Evolutionary conservation across 1,140 invertebrate genomes (phyloP).

Genomic region (Macrosteles quadrilineatus): DNA sequence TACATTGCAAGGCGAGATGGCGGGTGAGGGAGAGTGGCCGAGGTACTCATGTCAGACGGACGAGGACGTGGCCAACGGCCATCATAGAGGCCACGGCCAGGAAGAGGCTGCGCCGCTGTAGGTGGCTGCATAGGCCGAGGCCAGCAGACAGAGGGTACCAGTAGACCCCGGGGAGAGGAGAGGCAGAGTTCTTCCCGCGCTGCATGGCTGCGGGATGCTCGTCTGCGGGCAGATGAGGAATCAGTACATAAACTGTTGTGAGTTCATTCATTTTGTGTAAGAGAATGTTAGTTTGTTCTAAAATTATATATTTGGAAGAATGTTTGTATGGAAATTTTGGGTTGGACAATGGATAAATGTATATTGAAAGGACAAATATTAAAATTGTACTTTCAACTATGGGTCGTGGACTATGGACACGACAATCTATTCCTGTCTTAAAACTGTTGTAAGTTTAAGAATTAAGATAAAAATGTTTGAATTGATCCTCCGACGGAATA

Average conservation of each 20-base stretch:
- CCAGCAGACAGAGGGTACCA: slow-evolving; percentile 56
- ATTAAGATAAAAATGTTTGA: too few species aligned
- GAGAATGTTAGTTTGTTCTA: background rate
- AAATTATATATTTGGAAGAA: background rate
- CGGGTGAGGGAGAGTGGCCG: background rate
- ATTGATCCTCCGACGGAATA: too few species aligned
- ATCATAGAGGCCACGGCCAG: slow-evolving; percentile 33
- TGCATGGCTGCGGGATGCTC: slow-evolving; percentile 59
- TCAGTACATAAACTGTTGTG: background rate
- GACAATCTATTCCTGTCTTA: too few species aligned
- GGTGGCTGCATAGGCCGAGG: slow-evolving; percentile 52
- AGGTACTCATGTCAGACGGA: slow-evolving; percentile 37
- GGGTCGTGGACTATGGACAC: too few species aligned
- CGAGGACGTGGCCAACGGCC: slow-evolving; percentile 34
- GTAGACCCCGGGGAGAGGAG: slow-evolving; percentile 52
- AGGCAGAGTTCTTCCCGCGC: slow-evolving; percentile 56
- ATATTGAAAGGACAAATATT: too few species aligned
- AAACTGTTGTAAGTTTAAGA: too few species aligned
- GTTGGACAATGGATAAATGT: too few species aligned
- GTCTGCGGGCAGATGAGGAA: slow-evolving; percentile 49
- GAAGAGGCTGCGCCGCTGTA: slow-evolving; percentile 39
- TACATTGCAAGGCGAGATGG: background rate
- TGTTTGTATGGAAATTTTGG: background rate
- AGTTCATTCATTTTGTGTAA: background rate
- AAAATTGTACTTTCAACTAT: too few species aligned